Evolutionary conservation across 1,140 invertebrate genomes (phyloP).

Genomic region (Hesperophylax magnus): DNA sequence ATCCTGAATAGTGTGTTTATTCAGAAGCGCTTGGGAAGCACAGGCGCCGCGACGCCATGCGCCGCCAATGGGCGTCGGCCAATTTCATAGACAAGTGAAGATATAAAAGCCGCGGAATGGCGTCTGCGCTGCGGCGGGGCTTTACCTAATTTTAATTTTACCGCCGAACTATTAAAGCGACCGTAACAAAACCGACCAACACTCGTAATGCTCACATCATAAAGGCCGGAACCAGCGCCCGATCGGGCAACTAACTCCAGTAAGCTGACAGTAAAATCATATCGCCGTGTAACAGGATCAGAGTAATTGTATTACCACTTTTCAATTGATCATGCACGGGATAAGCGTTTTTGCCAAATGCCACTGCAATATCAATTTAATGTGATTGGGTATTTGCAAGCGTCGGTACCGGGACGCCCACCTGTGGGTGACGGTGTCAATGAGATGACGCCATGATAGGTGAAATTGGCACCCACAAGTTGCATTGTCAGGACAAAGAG

Average conservation of each 20-base stretch:
- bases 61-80: slow-evolving; percentile 44
- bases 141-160: slow-evolving; percentile 56
- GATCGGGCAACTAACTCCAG: background rate
- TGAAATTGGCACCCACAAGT: no score
- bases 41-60: background rate
- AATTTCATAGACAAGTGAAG: slow-evolving; percentile 56
- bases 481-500: no score
- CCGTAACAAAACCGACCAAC: slow-evolving; percentile 45
- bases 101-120: slow-evolving; percentile 49
- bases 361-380: background rate
- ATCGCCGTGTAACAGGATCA: slow-evolving; percentile 20
- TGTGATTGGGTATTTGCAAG: slow-evolving; percentile 10
- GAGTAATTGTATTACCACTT: slow-evolving; percentile 4
- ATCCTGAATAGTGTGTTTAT: no score
- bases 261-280: slow-evolving; percentile 20
- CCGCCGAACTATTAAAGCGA: slow-evolving; percentile 49
- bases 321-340: background rate
- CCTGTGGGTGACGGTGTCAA: slow-evolving; percentile 25
- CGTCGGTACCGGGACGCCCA: background rate
- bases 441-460: background rate
- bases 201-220: slow-evolving; percentile 37
- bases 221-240: slow-evolving; percentile 16
- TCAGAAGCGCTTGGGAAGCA: background rate
- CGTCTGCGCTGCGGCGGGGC: slow-evolving; percentile 38
- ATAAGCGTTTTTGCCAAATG: slow-evolving; percentile 2